These are phyloP conservation scores for Myiopsitta monachus DNA, from an alignment of 2,113 vertebrate genomes.

Conservation along the genomic window DNA sequence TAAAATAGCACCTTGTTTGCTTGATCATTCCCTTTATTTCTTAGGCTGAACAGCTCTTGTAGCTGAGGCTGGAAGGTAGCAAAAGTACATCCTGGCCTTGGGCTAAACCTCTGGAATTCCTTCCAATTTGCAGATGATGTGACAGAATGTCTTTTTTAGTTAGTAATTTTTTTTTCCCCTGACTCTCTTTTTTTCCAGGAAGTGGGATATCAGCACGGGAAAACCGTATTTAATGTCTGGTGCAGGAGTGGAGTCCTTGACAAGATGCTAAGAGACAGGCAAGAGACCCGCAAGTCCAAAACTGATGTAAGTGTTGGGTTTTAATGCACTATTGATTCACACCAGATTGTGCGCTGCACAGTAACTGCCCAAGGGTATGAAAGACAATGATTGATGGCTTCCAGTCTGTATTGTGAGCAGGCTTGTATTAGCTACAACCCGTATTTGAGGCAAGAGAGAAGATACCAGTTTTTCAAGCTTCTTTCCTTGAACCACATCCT, in stretches of 20 bases:
- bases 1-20: not conserved
- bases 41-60: not conserved
- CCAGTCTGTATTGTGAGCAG: not conserved
- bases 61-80: not conserved
- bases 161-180: not conserved
- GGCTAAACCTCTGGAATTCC: not conserved
- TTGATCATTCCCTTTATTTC: not conserved
- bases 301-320: slow-evolving; percentile 76
- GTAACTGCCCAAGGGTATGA: not conserved
- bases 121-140: not conserved
- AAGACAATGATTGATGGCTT: fast-evolving
- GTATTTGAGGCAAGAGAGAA: not conserved
- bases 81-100: not conserved
- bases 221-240: slow-evolving; percentile 90
- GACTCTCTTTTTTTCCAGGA: slow-evolving; percentile 72
- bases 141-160: not conserved
- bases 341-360: not conserved
- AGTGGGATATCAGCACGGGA: slow-evolving; percentile 90
- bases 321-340: not conserved
- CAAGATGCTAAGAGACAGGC: slow-evolving; percentile 88
- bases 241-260: slow-evolving; percentile 85
- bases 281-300: slow-evolving; percentile 84
- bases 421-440: not conserved
- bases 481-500: not conserved
- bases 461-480: not conserved